Conservation (phyloP, 1,140 invertebrate genomes). For the Proales similis region DNA sequence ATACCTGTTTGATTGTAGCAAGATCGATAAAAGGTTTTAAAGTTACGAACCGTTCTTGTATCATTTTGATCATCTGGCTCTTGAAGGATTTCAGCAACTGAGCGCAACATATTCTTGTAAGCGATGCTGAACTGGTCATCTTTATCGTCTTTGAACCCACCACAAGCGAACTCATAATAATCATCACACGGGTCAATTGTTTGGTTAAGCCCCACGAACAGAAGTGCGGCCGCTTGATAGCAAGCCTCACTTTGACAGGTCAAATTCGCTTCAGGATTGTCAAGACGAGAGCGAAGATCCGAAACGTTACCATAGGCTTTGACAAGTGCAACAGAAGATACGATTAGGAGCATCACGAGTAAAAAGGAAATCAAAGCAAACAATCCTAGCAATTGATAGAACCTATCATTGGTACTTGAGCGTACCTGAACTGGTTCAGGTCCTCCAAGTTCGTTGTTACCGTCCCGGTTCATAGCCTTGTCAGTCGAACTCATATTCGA, state of each 20-base stretch:
- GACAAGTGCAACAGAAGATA: no score
- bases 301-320: no score
- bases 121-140: slow-evolving; percentile 27
- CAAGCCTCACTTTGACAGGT: slow-evolving; percentile 5
- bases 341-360: no score
- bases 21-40: slow-evolving; percentile 24
- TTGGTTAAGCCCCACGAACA: slow-evolving; percentile 10
- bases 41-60: neutral
- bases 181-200: slow-evolving; percentile 19
- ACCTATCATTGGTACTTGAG: no score
- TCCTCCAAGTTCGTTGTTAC: no score
- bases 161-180: slow-evolving; percentile 37
- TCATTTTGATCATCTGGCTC: neutral
- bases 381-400: no score
- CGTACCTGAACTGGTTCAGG: no score
- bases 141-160: slow-evolving; percentile 5
- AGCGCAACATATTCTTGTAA: slow-evolving; percentile 10
- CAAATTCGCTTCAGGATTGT: neutral
- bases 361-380: no score
- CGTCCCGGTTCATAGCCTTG: no score
- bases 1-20: neutral
- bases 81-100: slow-evolving; percentile 5
- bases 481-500: no score
- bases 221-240: slow-evolving; percentile 26
- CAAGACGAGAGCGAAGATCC: no score